Evolutionary conservation across 2,888 invertebrate species (phyloP), one percentile per base, ranked within the genome.

Genomic region (Drosophila phalerata): DNA sequence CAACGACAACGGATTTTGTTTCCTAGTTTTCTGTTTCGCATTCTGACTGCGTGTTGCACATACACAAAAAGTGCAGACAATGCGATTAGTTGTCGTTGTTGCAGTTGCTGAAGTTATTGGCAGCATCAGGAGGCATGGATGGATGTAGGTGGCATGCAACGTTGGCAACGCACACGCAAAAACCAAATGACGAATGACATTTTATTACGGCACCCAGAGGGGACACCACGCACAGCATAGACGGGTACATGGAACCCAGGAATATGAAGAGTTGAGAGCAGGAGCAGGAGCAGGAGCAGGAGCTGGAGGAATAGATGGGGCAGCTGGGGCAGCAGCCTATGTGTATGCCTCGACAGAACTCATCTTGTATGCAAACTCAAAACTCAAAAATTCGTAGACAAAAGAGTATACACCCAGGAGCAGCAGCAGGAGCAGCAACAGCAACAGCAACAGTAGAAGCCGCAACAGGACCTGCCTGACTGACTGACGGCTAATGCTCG

Each of bases 301-400:
- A 42, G 15, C n/a, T 9, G 25, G 30, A 28, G 28, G 8, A 3
- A 22, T 3, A 28, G 28, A 28, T 8, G 28, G 28, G 8, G 30
- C 30, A 30, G 30, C 30, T 30, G 15, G 47, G 9, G 37, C 10
- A 11, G 57, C 5, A 19, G 15, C 17, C 56, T 70, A 61, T 55
- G 68, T 66, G 67, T 62, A 51, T 55, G 53, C 43, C 65, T 62
- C 70, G 80, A 74, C 83, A 74, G 73, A 89, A 86, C 87, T 89
- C 90, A 86, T 86, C 89, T 89, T 90, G 89, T 90, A 86, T 86
- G 85, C 85, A 86, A 88, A 86, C 85, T 89, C 85, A 88, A 89
- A 89, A 88, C 85, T 88, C 89, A 86, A 86, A 86, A 86, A 86
- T 86, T 86, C 85, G 81, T 86, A 83, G 90, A 88, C 85, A 85